Evolutionary conservation across 2,888 invertebrate species (phyloP).

Genomic region (Zele albiditarsus): DNA sequence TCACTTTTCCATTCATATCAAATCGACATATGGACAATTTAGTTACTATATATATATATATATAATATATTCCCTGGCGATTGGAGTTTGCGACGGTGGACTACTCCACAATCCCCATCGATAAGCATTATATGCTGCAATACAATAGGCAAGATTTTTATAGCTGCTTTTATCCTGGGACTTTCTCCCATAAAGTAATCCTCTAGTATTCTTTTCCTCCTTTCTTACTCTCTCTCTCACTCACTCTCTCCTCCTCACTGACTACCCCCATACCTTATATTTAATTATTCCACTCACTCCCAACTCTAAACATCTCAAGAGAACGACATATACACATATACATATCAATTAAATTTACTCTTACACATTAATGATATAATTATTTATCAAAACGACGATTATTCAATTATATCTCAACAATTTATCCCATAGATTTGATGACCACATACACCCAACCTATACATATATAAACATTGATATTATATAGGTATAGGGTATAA

Average conservation of each 20-base stretch:
- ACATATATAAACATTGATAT: background rate
- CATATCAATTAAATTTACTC: background rate
- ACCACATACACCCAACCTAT: constrained; percentile 4
- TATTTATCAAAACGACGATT: background rate
- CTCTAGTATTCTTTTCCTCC: background rate
- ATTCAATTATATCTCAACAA: constrained; percentile 10
- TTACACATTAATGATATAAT: too few species aligned
- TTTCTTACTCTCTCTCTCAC: background rate
- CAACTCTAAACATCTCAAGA: background rate
- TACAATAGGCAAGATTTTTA: constrained; percentile 61
- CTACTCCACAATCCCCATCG: constrained; percentile 54
- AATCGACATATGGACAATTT: background rate
- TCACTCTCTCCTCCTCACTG: background rate
- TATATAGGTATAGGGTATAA: background rate
- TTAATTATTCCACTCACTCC: too few species aligned
- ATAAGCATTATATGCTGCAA: constrained; percentile 56
- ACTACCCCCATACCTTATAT: too few species aligned
- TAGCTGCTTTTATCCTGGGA: constrained; percentile 48
- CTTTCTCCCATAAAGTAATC: constrained; percentile 36
- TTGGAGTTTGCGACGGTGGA: constrained; percentile 51
- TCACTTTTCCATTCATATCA: background rate
- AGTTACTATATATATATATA: background rate
- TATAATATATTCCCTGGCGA: constrained; percentile 44
- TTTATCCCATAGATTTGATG: constrained; percentile 14
- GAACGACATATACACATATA: background rate